phyloP scores from a whole-genome alignment of 2,888 invertebrate genomes.

The Maniola hyperantus region DNA sequence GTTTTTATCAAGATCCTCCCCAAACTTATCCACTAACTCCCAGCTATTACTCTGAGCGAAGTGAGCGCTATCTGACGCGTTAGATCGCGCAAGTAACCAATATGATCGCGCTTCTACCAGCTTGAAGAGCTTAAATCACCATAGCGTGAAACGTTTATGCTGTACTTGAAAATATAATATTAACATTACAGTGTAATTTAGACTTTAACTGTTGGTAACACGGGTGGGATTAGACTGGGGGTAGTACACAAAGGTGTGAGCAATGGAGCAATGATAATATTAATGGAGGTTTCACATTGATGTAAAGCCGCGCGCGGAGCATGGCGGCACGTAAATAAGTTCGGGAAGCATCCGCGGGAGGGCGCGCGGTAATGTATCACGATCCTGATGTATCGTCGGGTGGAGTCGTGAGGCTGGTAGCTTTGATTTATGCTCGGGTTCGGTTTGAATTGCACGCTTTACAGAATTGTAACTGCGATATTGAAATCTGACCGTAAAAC shows the following conservation, averaged over 20 bases:
- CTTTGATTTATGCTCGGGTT: conserved; percentile 32
- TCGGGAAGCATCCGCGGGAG: conserved; percentile 23
- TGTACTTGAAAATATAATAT: conserved; percentile 23
- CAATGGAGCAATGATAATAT: conserved; percentile 35
- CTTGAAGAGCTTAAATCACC: conserved; percentile 41
- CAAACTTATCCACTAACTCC: neutral
- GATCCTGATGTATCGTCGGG: conserved; percentile 29
- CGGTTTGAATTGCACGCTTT: conserved; percentile 27
- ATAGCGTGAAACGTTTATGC: conserved; percentile 41
- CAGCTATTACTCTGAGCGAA: neutral
- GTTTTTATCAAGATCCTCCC: too few species aligned
- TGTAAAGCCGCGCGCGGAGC: conserved; percentile 31
- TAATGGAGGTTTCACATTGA: conserved; percentile 35
- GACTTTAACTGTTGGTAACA: neutral
- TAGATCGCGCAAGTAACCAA: conserved; percentile 19
- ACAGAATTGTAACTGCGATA: conserved; percentile 21
- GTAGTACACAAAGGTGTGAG: conserved; percentile 30
- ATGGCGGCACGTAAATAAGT: conserved; percentile 29
- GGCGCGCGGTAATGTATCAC: conserved; percentile 29
- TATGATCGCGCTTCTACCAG: conserved; percentile 33
- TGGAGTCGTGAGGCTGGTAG: conserved; percentile 29
- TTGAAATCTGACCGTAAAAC: conserved; percentile 18
- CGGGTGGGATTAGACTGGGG: neutral
- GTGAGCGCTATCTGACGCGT: conserved; percentile 16
- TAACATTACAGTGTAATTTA: conserved; percentile 3